Percentiles rank a stretch among this genome's conserved stretches.
Evolutionary conservation across 2,888 invertebrate genomes (phyloP).

Genomic region (Synergus gifuensis): DNA sequence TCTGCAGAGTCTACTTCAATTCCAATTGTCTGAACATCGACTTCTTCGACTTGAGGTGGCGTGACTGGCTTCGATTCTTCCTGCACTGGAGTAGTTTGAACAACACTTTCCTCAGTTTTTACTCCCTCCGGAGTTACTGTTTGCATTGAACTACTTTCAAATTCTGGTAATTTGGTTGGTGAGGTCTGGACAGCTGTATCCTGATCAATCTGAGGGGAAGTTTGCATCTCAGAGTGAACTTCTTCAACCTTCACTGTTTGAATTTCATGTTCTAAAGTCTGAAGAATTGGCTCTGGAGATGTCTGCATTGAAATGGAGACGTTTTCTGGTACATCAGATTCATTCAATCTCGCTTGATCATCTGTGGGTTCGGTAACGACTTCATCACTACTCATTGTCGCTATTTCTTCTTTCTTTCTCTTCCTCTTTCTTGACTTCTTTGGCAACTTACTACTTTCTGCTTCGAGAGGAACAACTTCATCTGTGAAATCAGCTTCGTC

Average conservation of each 20-base stretch:
- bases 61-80: conserved; percentile 68
- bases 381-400: conserved; percentile 53
- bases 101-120: conserved; percentile 74
- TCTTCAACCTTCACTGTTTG: conserved; percentile 80
- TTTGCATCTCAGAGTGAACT: conserved; percentile 79
- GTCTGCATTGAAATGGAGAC: conserved; percentile 79
- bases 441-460: conserved; percentile 66
- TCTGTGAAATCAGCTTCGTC: conserved; percentile 77
- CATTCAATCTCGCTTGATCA: conserved; percentile 76
- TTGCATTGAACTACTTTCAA: conserved; percentile 79
- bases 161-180: conserved; percentile 69
- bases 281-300: conserved; percentile 78
- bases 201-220: conserved; percentile 81
- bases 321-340: conserved; percentile 66
- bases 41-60: conserved; percentile 69
- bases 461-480: conserved; percentile 71
- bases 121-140: conserved; percentile 76
- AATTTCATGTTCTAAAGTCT: conserved; percentile 71
- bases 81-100: conserved; percentile 73
- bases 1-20: conserved; percentile 62
- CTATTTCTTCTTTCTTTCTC: conserved; percentile 73
- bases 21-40: conserved; percentile 78
- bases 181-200: conserved; percentile 75
- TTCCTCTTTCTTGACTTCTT: conserved; percentile 78
- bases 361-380: conserved; percentile 64